Evolutionary conservation across 2,113 vertebrate genomes (phyloP), one percentile per base, ranked within the genome.

Genomic region (Accipiter virgatus): DNA sequence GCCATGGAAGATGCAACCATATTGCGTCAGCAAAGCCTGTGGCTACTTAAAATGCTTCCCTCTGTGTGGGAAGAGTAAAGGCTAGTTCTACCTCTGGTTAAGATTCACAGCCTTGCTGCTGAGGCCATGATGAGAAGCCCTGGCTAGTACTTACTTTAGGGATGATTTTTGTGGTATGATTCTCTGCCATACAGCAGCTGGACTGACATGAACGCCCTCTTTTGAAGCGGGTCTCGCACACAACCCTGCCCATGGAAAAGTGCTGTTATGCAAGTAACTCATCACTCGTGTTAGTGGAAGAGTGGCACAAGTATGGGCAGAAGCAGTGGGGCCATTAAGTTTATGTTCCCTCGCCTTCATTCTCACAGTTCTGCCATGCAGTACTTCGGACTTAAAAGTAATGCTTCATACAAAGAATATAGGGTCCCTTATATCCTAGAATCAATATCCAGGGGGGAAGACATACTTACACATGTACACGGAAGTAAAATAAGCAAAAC

Each of bases 231-330:
- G 21, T n/a, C 63, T 70, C 22, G 45, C 59, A 50, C n/a, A 73
- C 31, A 66, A 5, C 43, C 15, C 25, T 80, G 31, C 21, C 65
- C 47, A 62, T 0, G 0, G 50, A 8, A 6, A 84, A 71, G 21
- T 15, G 13, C 45, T 87, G 50, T n/a, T n/a, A 22, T 43, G 16
- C 63, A 86, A 55, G n/a, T 19, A 79, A 50, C 47, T 55, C 7
- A 8, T 4, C 68, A 31, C 38, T 55, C 0, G 0, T 32, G 19
- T 25, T 19, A 34, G 38, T 42, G 59, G 32, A 25, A 38, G 38
- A 77, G 26, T 25, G 16, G 34, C 59, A 78, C 38, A 43, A 55
- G 26, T 13, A 85, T 0, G 1, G 34, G 31, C 86, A 82, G 65
- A 45, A 71, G 40, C 29, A 55, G 11, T 6, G 38, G 5, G 18